phyloP scores from a whole-genome alignment of 2,888 invertebrate species.

The Argyresthia goedartella region DNA sequence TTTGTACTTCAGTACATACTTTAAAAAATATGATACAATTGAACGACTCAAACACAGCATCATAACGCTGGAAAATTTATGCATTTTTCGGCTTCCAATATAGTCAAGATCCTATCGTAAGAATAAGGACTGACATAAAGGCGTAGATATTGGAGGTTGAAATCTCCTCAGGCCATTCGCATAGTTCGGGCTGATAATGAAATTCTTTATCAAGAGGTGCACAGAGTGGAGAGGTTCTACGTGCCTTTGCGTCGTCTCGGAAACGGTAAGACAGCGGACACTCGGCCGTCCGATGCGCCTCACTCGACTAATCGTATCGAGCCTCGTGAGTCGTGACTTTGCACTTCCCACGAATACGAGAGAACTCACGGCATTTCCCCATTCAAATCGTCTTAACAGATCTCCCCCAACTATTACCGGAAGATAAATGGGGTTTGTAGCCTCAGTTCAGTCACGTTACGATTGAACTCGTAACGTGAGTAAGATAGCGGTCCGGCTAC shows the following conservation, averaged over 20 bases:
- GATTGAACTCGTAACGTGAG: conserved; percentile 1
- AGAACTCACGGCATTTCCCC: conserved; percentile 32
- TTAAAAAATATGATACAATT: no score
- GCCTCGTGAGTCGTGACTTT: conserved; percentile 17
- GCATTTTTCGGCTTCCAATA: no score
- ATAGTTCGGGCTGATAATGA: conserved; percentile 45
- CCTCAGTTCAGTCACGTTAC: conserved; percentile 22
- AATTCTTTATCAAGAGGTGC: conserved; percentile 55
- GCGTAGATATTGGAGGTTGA: background rate
- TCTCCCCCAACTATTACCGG: conserved; percentile 33
- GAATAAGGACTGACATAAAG: background rate
- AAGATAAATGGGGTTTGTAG: conserved; percentile 53
- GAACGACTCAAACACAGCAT: no score
- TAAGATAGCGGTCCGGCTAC: background rate
- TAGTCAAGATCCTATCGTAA: background rate
- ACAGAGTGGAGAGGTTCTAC: conserved; percentile 32
- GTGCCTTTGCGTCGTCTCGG: conserved; percentile 24
- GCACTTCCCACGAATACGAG: conserved; percentile 31
- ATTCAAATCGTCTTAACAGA: conserved; percentile 43
- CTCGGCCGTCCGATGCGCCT: background rate
- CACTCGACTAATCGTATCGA: background rate
- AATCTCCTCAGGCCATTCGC: conserved; percentile 21
- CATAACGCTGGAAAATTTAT: no score
- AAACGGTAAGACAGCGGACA: conserved; percentile 7
- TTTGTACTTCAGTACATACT: no score